Base-by-base conservation (phyloP, 2,797 vertebrate genomes). In the Poecilia picta region DNA sequence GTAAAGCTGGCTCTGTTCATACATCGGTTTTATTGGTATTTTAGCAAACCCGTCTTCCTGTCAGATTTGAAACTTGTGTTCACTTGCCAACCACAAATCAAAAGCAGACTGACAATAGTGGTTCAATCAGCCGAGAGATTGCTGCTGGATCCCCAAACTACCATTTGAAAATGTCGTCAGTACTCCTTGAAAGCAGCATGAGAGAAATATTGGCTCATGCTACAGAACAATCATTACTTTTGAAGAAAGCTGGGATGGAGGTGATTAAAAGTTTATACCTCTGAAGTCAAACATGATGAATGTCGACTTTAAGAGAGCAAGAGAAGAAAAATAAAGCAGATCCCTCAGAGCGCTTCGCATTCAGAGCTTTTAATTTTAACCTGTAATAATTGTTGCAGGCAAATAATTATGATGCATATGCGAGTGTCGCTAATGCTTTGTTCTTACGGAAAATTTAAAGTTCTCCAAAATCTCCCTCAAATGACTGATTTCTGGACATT, bases 61-160 rank as follows among this genome's bases (percentile, higher is more conserved):
- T 84, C 74, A 20, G 39, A 79, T 46, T 78, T 28, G 5, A 68
- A 47, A 46, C 68, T 68, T 10, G 3, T 12, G 23, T 66, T 80
- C 88, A 64, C 20, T 11, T 71, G 5, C 66, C 2, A 1, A 3
- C 78, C 76, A 62, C 81, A 91, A 86, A 93, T 92, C 86, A 89
- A 84, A 90, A 82, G 73, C 75, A 85, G 75, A 68, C 77, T 88
- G 89, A 87, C 82, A 89, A 85, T 88, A 89, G 81, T 81, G 74
- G 83, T 89, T 92, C 87, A 89, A 84, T 91, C 89, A 86, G 89
- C 85, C n/a, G 39, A 77, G 51, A 82, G 78, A 90, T 86, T 81
- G 81, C 87, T 1, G 70, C 76, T 31, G 76, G 86, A 86, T 90
- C 82, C 81, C 76, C 84, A 81, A 86, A 85, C 79, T 83, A 83